phyloP scores from a whole-genome alignment of 2,113 vertebrate species.

The Nothobranchius furzeri region DNA sequence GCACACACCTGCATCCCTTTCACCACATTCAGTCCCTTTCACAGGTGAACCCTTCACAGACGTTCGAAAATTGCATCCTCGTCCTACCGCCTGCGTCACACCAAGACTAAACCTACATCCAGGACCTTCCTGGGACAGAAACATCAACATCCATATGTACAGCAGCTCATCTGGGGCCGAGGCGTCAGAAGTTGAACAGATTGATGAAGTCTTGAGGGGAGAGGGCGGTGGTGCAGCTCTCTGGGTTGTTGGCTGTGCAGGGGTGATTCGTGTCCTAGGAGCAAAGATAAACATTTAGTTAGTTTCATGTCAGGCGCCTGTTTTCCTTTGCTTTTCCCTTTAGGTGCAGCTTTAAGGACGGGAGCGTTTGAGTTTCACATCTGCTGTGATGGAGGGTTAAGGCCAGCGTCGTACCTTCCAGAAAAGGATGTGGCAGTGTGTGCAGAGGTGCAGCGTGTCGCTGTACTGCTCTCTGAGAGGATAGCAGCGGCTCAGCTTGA shows the following conservation, averaged over 20 bases:
- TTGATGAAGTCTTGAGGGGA: constrained; percentile 98
- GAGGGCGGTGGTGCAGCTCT: constrained; percentile 88
- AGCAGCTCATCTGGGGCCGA: constrained; percentile 29
- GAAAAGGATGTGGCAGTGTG: constrained; percentile 98
- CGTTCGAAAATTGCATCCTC: constrained; percentile 44
- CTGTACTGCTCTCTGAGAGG: constrained; percentile 94
- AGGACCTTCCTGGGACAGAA: constrained; percentile 53
- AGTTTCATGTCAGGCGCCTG: background rate
- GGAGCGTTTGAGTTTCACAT: background rate
- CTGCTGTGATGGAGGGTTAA: background rate
- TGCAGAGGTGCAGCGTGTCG: constrained; percentile 94
- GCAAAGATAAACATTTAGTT: constrained; percentile 26
- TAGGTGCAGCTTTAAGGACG: background rate
- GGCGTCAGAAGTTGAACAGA: constrained; percentile 93
- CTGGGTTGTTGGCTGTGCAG: constrained; percentile 97
- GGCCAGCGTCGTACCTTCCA: constrained; percentile 88
- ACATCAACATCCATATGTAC: constrained; percentile 70
- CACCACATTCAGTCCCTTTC: constrained; percentile 47
- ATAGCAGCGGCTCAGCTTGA: constrained; percentile 94
- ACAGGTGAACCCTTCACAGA: constrained; percentile 12
- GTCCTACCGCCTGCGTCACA: constrained; percentile 45
- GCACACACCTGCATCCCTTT: constrained; percentile 13
- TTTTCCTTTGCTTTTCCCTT: background rate
- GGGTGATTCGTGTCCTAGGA: constrained; percentile 93
- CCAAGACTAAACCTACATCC: constrained; percentile 56